Conservation (phyloP, 2,888 invertebrate genomes). For the Ectemnius cavifrons region DNA sequence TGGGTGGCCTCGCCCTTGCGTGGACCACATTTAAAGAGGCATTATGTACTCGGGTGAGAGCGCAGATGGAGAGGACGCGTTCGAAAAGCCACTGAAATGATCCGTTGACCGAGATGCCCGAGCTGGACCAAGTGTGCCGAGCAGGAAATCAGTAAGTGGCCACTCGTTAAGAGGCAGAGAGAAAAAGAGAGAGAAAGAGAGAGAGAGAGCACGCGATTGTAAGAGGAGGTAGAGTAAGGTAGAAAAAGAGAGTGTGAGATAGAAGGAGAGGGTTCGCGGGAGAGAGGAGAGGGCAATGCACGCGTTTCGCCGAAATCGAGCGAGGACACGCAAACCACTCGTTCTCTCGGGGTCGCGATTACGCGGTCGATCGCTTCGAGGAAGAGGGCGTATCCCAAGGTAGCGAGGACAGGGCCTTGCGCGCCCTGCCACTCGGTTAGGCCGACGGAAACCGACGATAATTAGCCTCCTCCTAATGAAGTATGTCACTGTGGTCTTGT, state of each 20-base stretch:
- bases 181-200: neutral
- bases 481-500: constrained; percentile 25
- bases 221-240: too few species aligned
- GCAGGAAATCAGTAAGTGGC: too few species aligned
- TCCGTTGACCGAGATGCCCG: too few species aligned
- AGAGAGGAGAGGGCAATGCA: neutral
- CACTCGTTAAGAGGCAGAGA: neutral
- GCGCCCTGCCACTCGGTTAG: constrained; percentile 32
- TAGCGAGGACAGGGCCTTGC: neutral
- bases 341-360: constrained; percentile 47
- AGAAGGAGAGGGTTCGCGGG: too few species aligned
- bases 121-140: too few species aligned
- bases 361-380: constrained; percentile 42
- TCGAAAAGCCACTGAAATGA: too few species aligned
- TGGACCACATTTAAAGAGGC: too few species aligned
- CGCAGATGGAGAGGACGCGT: too few species aligned
- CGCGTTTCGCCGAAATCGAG: constrained; percentile 45
- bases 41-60: too few species aligned
- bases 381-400: constrained; percentile 43
- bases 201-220: neutral
- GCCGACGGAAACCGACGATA: constrained; percentile 30
- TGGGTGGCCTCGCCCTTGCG: too few species aligned
- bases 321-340: constrained; percentile 62
- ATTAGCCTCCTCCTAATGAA: constrained; percentile 33
- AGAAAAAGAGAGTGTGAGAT: too few species aligned